Base-by-base conservation (phyloP, 2,888 invertebrate genomes). In the Creontiades dilutus region DNA sequence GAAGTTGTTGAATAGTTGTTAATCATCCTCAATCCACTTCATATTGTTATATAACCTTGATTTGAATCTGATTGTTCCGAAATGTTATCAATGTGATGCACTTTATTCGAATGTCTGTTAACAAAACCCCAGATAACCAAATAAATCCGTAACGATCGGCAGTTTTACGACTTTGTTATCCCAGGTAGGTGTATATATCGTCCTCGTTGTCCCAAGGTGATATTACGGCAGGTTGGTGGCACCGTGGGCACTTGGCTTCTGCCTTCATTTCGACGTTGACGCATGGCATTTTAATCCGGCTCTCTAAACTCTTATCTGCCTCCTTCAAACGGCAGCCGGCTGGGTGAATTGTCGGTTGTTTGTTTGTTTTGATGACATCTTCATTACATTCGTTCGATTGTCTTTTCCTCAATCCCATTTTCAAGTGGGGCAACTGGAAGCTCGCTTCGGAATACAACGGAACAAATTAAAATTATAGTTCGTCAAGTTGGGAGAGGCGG, bases 151-250 rank as follows among this genome's bases (percentile, higher is more conserved):
- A 7, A 37, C 7, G 37, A 7, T 37, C 7, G 37, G 37, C 7
- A 37, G 57, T 57, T 57, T 57, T 57, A 57, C 57, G n/a, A 16
- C 57, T 57, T 57, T 57, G 57, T 57, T 57, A n/a, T n/a, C 57
- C 13, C 16, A 16, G 19, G n/a, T 57, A 57, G 37, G 37, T 37
- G 37, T 37, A 37, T 37, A 37, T 37, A 0, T 57, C 57, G 7
- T 7, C n/a, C 37, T 37, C 37, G 37, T 37, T 37, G 37, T 37
- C 37, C 57, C 57, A 14, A 52, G 52, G 52, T 52, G 16, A 16
- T 52, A 57, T n/a, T 57, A 5, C n/a, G 57, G 57, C 5, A 57
- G 57, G 16, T 19, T 16, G n/a, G n/a, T 61, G 11, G 68, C 23
- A 0, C 68, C 23, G 23, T 23, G 68, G 68, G 0, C 68, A 68